Conservation (phyloP, 2,888 invertebrate genomes). For the Criorhina ranunculi region DNA sequence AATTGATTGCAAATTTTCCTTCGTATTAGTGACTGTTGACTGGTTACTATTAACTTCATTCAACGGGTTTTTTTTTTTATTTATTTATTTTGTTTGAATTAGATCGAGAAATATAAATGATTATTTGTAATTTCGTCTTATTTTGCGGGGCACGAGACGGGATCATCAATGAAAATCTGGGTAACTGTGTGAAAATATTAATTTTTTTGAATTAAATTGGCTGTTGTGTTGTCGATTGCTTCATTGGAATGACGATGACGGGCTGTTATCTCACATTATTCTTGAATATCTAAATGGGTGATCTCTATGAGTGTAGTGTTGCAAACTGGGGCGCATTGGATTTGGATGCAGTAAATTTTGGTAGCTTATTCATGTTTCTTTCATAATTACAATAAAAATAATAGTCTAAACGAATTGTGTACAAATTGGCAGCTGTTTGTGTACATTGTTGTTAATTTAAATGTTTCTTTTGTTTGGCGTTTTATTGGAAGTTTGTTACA, state of each 20-base stretch:
- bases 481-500: slow-evolving; percentile 15
- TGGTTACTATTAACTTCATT: slow-evolving; percentile 69
- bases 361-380: slow-evolving; percentile 58
- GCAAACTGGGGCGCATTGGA: slow-evolving; percentile 66
- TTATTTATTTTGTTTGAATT: slow-evolving; percentile 58
- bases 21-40: slow-evolving; percentile 23
- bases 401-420: slow-evolving; percentile 29
- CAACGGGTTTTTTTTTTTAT: slow-evolving; percentile 63
- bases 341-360: slow-evolving; percentile 49
- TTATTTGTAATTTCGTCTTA: slow-evolving; percentile 33
- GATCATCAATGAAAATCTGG: slow-evolving; percentile 73
- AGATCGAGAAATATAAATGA: slow-evolving; percentile 59
- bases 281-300: slow-evolving; percentile 62
- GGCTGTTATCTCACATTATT: slow-evolving; percentile 73
- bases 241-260: slow-evolving; percentile 36
- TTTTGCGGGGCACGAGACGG: not conserved
- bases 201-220: slow-evolving; percentile 16
- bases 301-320: slow-evolving; percentile 59
- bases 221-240: slow-evolving; percentile 45
- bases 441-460: slow-evolving; percentile 40
- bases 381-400: slow-evolving; percentile 57
- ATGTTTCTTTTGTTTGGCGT: slow-evolving; percentile 50
- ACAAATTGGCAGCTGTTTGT: slow-evolving; percentile 32
- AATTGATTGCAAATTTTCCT: slow-evolving; percentile 6
- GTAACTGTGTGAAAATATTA: slow-evolving; percentile 62